Evolutionary conservation across 2,888 invertebrate genomes (phyloP).

Genomic region (Geophilus truncorum): DNA sequence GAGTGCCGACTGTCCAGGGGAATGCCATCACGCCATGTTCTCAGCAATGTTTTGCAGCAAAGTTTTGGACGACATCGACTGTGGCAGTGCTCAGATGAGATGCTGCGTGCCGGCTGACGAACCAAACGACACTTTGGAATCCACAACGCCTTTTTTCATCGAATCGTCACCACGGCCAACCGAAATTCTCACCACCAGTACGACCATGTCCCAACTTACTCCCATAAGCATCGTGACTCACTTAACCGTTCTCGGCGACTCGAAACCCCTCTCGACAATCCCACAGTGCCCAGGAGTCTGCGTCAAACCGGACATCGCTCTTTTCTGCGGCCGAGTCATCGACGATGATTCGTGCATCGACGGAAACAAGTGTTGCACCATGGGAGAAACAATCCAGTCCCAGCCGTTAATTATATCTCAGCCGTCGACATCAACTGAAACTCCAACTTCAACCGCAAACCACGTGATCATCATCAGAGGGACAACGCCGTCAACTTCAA

Average conservation of each 20-base stretch:
- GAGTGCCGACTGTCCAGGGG: conserved; percentile 73
- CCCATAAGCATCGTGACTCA: conserved; percentile 36
- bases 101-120: conserved; percentile 40
- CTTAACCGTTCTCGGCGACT: conserved; percentile 35
- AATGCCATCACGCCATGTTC: conserved; percentile 71
- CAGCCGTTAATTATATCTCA: neutral
- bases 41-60: conserved; percentile 81
- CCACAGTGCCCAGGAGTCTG: conserved; percentile 70
- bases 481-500: conserved; percentile 35
- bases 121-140: neutral
- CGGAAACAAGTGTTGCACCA: conserved; percentile 73
- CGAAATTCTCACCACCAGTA: neutral
- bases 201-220: neutral
- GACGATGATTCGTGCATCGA: conserved; percentile 67
- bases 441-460: neutral
- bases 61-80: conserved; percentile 51
- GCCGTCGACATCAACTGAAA: neutral
- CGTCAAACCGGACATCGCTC: conserved; percentile 71
- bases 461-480: conserved; percentile 29
- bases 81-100: conserved; percentile 40
- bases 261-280: neutral
- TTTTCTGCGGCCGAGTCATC: conserved; percentile 80
- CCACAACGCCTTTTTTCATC: conserved; percentile 1
- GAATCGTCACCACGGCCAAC: neutral
- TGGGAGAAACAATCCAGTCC: conserved; percentile 47